A percentile compares a stretch with the other conserved stretches of the same genome.
These are phyloP conservation scores for Ennomos quercinarius DNA, from an alignment of 2,888 invertebrate genomes.

Conservation along the genomic window DNA sequence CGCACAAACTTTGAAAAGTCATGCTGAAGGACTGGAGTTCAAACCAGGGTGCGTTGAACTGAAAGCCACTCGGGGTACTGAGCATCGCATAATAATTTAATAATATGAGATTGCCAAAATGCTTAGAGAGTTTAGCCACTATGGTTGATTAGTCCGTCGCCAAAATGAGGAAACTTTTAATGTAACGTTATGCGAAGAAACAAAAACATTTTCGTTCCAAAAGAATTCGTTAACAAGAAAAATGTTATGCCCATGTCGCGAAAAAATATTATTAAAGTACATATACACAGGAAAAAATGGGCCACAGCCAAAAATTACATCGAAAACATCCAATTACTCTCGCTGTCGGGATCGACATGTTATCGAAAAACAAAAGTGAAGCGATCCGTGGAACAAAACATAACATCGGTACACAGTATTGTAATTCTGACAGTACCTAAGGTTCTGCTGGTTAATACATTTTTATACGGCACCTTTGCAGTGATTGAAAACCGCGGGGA, in stretches of 20 bases:
- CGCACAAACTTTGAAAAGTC: too few relatives aligned
- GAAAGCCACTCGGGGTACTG: too few relatives aligned
- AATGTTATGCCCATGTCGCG: slow-evolving; percentile 13
- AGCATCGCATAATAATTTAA: too few relatives aligned
- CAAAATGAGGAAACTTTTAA: too few relatives aligned
- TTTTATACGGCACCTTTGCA: too few relatives aligned
- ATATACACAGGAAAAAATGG: slow-evolving; percentile 20
- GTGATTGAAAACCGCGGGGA: too few relatives aligned
- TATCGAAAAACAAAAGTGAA: slow-evolving; percentile 35
- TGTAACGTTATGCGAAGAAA: neutral
- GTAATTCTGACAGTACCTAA: slow-evolving; percentile 14
- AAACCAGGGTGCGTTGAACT: too few relatives aligned
- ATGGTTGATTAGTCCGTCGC: too few relatives aligned
- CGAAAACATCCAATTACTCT: slow-evolving; percentile 39
- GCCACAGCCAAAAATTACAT: slow-evolving; percentile 22
- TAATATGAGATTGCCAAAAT: too few relatives aligned
- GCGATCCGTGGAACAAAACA: slow-evolving; percentile 36
- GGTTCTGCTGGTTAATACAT: neutral
- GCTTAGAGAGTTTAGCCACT: too few relatives aligned
- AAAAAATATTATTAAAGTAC: slow-evolving; percentile 19
- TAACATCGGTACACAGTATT: slow-evolving; percentile 22
- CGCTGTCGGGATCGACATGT: slow-evolving; percentile 34
- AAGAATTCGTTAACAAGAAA: slow-evolving; percentile 16
- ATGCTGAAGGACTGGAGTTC: too few relatives aligned
- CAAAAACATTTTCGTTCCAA: slow-evolving; percentile 3